phyloP scores from a whole-genome alignment of 1,140 invertebrate genomes.

The Ceratitis capitata region DNA sequence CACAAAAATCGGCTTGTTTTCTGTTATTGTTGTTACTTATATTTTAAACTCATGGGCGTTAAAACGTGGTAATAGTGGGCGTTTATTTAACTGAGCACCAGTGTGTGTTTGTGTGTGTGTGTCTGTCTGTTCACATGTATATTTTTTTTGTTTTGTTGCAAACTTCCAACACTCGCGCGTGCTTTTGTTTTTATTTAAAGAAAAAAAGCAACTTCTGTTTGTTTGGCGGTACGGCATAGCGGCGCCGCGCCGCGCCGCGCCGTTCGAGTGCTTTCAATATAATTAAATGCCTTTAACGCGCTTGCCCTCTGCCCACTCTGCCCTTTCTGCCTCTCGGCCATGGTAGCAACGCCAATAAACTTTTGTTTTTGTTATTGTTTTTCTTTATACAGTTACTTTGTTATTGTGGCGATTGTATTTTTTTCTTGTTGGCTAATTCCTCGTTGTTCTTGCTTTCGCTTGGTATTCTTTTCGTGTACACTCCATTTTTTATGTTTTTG shows the following conservation, averaged over 20 bases:
- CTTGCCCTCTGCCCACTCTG: background rate
- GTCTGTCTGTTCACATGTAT: background rate
- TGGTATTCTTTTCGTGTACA: background rate
- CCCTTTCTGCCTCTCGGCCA: background rate
- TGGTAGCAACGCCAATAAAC: background rate
- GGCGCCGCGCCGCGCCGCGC: background rate
- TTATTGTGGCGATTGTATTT: background rate
- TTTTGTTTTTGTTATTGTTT: background rate
- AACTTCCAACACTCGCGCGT: background rate
- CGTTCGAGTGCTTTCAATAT: conserved; percentile 29
- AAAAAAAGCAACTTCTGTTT: background rate
- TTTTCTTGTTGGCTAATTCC: background rate
- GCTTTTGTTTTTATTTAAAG: background rate
- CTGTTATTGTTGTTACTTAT: background rate
- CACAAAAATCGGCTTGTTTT: conserved; percentile 10
- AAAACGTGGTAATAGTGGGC: background rate
- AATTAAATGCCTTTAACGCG: conserved; percentile 31
- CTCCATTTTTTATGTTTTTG: too few relatives aligned
- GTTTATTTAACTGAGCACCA: background rate
- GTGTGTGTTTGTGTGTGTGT: background rate
- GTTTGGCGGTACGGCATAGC: background rate
- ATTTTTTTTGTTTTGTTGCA: background rate
- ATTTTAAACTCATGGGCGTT: conserved; percentile 27
- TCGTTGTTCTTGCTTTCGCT: background rate
- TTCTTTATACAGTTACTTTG: background rate